Evolutionary conservation across 1,140 invertebrate genomes (phyloP).

Genomic region (Drosophila setifemur): DNA sequence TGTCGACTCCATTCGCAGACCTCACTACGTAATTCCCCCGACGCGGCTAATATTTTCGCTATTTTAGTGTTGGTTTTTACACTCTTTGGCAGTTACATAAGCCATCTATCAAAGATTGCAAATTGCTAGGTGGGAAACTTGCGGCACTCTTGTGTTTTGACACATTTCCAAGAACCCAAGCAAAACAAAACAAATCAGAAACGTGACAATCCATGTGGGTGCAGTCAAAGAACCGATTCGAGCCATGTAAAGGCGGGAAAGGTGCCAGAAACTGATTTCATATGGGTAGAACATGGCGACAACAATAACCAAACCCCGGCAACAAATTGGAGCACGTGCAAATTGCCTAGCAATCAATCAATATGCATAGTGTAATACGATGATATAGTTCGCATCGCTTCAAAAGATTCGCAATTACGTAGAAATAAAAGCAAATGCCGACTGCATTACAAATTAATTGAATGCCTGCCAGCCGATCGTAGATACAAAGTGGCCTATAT

Average conservation of each 20-base stretch:
- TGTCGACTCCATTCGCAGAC: slow-evolving; percentile 24
- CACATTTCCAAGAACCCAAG: slow-evolving; percentile 33
- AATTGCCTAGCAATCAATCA: slow-evolving; percentile 62
- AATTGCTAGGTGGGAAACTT: slow-evolving; percentile 26
- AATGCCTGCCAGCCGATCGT: slow-evolving; percentile 13
- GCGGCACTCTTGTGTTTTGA: slow-evolving; percentile 25
- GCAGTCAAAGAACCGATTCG: slow-evolving; percentile 26
- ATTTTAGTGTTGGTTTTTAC: slow-evolving; percentile 5
- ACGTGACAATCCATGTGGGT: slow-evolving; percentile 50
- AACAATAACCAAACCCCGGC: slow-evolving; percentile 28
- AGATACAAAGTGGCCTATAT: background rate
- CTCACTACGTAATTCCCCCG: slow-evolving; percentile 31
- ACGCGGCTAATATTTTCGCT: slow-evolving; percentile 3
- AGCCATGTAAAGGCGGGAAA: background rate
- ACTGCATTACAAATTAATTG: slow-evolving; percentile 59
- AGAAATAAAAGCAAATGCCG: slow-evolving; percentile 70
- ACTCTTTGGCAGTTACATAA: slow-evolving; percentile 46
- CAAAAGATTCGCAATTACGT: slow-evolving; percentile 64
- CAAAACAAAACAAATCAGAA: slow-evolving; percentile 15
- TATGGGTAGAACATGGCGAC: slow-evolving; percentile 41
- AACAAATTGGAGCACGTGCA: slow-evolving; percentile 64
- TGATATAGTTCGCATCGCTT: slow-evolving; percentile 71
- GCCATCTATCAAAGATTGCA: slow-evolving; percentile 49
- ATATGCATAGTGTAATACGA: slow-evolving; percentile 53
- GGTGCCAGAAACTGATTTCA: slow-evolving; percentile 26